Evolutionary conservation across 2,797 vertebrate species (phyloP).

Genomic region (Danio tinwini): DNA sequence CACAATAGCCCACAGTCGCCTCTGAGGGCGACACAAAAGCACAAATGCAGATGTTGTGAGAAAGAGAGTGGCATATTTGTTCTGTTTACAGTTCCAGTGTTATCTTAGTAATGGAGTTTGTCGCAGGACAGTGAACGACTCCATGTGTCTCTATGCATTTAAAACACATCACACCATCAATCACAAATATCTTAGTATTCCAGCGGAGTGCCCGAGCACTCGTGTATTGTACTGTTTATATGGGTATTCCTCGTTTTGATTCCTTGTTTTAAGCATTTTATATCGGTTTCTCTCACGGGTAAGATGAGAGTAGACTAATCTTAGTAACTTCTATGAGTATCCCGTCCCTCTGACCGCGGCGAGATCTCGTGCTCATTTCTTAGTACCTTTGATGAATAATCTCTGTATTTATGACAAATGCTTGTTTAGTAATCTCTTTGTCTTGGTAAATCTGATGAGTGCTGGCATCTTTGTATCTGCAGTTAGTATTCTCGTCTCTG

Average conservation of each 20-base stretch:
- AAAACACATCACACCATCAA: slow-evolving; percentile 24
- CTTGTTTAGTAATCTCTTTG: slow-evolving; percentile 36
- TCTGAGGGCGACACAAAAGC: slow-evolving; percentile 59
- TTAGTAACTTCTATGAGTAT: slow-evolving; percentile 49
- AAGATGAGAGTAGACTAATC: slow-evolving; percentile 17
- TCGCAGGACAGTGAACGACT: slow-evolving; percentile 22
- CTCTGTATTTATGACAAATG: slow-evolving; percentile 47
- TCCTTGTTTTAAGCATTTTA: slow-evolving; percentile 24
- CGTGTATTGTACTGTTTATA: slow-evolving; percentile 9
- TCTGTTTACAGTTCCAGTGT: slow-evolving; percentile 65
- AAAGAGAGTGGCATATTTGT: slow-evolving; percentile 55
- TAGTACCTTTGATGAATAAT: slow-evolving; percentile 39
- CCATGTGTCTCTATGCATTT: slow-evolving; percentile 57
- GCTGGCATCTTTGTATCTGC: slow-evolving; percentile 28
- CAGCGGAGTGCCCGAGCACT: not conserved
- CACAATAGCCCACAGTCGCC: slow-evolving; percentile 1
- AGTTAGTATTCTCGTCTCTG: slow-evolving; percentile 7
- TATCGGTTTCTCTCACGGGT: slow-evolving; percentile 26
- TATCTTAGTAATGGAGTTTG: slow-evolving; percentile 67
- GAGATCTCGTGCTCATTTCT: slow-evolving; percentile 28
- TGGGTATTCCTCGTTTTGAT: slow-evolving; percentile 11
- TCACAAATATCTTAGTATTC: slow-evolving; percentile 16
- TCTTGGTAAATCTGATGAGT: slow-evolving; percentile 27
- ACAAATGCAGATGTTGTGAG: slow-evolving; percentile 62
- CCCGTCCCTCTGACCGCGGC: slow-evolving; percentile 18